Evolutionary conservation across 1,140 invertebrate species (phyloP).

Genomic region (Zeugodacus cucurbitae): DNA sequence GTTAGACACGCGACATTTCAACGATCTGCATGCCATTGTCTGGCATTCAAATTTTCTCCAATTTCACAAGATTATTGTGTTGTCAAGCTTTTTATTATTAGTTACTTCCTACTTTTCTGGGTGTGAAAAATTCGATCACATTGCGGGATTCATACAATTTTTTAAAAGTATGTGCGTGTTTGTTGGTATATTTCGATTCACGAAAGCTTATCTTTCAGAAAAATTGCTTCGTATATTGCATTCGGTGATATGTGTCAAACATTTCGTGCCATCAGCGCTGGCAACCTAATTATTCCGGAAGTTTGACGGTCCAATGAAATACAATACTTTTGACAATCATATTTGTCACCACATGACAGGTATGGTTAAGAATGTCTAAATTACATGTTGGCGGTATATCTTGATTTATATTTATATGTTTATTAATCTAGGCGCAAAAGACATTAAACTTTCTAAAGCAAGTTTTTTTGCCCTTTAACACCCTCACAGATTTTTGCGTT

Average conservation of each 20-base stretch:
- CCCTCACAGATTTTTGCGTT: too few relatives aligned
- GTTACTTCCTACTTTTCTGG: slow-evolving; percentile 21
- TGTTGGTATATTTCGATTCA: background rate
- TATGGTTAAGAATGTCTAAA: background rate
- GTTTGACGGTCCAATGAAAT: background rate
- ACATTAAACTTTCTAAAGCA: background rate
- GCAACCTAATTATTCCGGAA: slow-evolving; percentile 25
- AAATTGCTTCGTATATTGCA: background rate
- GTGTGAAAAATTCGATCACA: slow-evolving; percentile 29
- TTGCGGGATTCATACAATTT: background rate
- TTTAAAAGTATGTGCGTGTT: background rate
- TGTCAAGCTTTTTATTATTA: slow-evolving; percentile 37
- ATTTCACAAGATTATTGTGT: background rate
- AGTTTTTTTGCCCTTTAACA: background rate
- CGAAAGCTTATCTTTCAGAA: background rate
- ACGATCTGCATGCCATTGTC: background rate
- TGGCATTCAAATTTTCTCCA: background rate
- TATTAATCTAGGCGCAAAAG: too few relatives aligned
- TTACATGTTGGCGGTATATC: background rate
- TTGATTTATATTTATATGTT: too few relatives aligned
- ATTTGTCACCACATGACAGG: background rate
- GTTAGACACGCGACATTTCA: slow-evolving; percentile 21
- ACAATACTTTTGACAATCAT: background rate
- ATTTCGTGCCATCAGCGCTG: background rate
- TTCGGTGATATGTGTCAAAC: background rate